These are phyloP conservation scores for Hypotaenidia okinawae DNA, from an alignment of 2,797 vertebrate species.

Conservation along the genomic window DNA sequence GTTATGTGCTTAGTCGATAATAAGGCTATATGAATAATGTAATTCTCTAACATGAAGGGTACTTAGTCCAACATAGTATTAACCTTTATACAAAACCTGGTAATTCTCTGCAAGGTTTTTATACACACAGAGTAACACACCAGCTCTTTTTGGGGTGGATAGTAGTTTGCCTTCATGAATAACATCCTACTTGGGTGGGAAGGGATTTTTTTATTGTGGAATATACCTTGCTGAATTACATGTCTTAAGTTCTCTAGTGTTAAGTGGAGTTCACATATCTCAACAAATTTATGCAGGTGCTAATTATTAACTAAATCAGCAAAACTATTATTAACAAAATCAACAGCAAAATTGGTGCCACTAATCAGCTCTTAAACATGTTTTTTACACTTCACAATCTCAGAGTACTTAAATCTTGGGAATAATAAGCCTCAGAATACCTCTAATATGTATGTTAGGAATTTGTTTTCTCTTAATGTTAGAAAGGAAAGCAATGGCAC, in stretches of 20 bases:
- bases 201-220: neutral
- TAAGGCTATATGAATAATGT: neutral
- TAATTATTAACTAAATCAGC: neutral
- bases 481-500: neutral
- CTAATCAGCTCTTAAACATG: neutral
- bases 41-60: neutral
- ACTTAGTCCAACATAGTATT: neutral
- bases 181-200: neutral
- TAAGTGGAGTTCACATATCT: neutral
- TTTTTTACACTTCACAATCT: neutral
- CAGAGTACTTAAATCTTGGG: neutral
- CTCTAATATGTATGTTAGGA: neutral
- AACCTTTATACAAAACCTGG: neutral
- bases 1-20: neutral
- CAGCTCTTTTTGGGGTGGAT: neutral
- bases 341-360: neutral
- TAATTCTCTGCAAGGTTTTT: neutral
- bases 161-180: neutral
- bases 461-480: neutral
- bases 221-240: neutral
- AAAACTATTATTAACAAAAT: neutral
- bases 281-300: neutral
- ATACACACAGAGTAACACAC: neutral
- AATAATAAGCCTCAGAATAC: neutral
- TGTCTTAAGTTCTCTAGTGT: neutral